Evolutionary conservation across 2,113 vertebrate species (phyloP).

Genomic region (Neogale vison): DNA sequence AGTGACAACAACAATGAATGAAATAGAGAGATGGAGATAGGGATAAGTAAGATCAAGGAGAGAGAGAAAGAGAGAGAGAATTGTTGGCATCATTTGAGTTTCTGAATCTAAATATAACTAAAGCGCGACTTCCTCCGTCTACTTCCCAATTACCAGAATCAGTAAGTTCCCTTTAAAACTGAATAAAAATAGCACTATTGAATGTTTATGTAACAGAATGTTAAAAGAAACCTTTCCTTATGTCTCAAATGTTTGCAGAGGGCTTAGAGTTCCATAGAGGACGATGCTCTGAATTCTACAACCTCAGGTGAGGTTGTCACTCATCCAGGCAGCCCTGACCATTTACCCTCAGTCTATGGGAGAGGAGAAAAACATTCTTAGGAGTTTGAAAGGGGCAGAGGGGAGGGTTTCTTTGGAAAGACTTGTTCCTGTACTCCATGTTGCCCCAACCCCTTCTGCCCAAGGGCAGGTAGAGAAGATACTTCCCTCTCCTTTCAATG

Average conservation of each 20-base stretch:
- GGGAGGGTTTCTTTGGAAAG: background rate
- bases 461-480: background rate
- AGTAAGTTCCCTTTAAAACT: background rate
- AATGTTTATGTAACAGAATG: background rate
- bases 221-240: background rate
- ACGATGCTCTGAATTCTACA: background rate
- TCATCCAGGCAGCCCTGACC: background rate
- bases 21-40: background rate
- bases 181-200: background rate
- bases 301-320: background rate
- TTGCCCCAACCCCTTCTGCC: background rate
- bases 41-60: background rate
- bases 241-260: background rate
- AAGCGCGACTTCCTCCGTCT: background rate
- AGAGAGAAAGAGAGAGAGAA: background rate
- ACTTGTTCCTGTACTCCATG: background rate
- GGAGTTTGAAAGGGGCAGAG: background rate
- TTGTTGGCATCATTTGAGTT: background rate
- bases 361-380: background rate
- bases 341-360: background rate
- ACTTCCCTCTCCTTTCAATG: background rate
- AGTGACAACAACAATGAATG: background rate
- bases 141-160: background rate
- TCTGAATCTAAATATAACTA: background rate
- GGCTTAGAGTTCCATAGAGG: background rate